Evolutionary conservation across 2,888 invertebrate species (phyloP), one percentile per base, ranked within the genome.

Genomic region (Cheilosia pagana): DNA sequence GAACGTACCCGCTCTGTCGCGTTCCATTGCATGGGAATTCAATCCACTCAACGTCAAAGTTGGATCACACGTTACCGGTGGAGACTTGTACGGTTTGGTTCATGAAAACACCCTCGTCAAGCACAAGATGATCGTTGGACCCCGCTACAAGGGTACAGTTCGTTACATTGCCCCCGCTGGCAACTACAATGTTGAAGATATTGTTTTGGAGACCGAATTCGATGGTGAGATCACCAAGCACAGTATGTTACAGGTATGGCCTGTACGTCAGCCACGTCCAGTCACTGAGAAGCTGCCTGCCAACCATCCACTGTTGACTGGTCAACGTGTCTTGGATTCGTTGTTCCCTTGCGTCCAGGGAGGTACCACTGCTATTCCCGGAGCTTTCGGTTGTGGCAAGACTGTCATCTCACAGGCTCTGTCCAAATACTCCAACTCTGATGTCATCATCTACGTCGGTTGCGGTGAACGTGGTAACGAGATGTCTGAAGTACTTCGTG

Each of bases 391-490:
- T 92, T 99, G 99, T 93, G 99, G 99, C 89, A 99, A 99, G 94
- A 99, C 99, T 92, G 99, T 99, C 90, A 99, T 99, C 93, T 99
- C 99, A 6, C 98, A 99, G 93, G 98, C 99, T 1, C 94, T 99
- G 83, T 99, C 99, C 89, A 99, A 99, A 93, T 99, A 98, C 93
- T 99, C 99, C 91, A 99, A 99, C 94, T 99, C 98, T 71, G 99
- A 99, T 92, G 98, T 99, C 90, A 99, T 99, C 92, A 93, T 99
- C 90, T 99, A 99, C 93, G 99, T 99, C 87, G 99, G 99, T 81
- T 99, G 99, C 93, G 99, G 99, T 77, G 99, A 99, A 94, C 96
- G 99, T 93, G 99, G 97, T 93, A 99, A 99, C 93, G 99, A 99
- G 94, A 99, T 99, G 99, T 98, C 99, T 89, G 99, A 99, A 93